Base-by-base conservation (phyloP, 2,888 invertebrate species). In the Embidobia sp. region DNA sequence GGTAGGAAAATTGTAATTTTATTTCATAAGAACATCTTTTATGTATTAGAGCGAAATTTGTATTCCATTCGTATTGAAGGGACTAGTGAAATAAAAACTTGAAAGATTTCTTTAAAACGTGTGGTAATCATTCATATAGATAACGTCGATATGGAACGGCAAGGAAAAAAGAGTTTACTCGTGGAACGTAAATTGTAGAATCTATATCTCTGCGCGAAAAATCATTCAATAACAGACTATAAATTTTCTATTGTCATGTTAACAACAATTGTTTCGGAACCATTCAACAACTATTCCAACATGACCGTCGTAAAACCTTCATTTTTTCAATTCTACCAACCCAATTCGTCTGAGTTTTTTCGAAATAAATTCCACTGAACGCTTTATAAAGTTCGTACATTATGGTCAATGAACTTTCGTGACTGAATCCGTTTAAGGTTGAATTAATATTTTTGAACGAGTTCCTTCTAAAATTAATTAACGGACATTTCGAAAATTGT, bases 221-320 rank as follows among this genome's bases (percentile, higher is more conserved):
- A 61, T 61, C 61, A 61, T 61, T 48, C 61, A 48, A 61, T 61
- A 61, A 48, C 46, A 15, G 35, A 15, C 37, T 26, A 48, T 61
- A 61, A 61, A 61, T 61, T 61, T 37, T 61, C 61, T 37, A 48
- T 61, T 48, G 61, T 35, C 61, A 35, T 27, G 61, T 61, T 61
- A 61, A 48, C 48, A 61, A 61, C 61, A 61, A 61, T 48, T 35
- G 44, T 46, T 61, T 27, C 10, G 26, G 27, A 61, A 61, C 46
- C 61, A 61, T 16, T 61, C 61, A 61, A 48, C 61, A 48, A 48
- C 61, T 37, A 37, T 48, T 18, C 46, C 40, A 64, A 64, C 64
- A 51, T 31, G 42, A 13, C 22, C 42, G 42, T 49, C 46, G 31
- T 64, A 51, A 42, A 51, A 64, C 64, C 26, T 64, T 40, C 26